Base-by-base conservation (phyloP, 1,140 invertebrate genomes). In the Micrasema minimum region DNA sequence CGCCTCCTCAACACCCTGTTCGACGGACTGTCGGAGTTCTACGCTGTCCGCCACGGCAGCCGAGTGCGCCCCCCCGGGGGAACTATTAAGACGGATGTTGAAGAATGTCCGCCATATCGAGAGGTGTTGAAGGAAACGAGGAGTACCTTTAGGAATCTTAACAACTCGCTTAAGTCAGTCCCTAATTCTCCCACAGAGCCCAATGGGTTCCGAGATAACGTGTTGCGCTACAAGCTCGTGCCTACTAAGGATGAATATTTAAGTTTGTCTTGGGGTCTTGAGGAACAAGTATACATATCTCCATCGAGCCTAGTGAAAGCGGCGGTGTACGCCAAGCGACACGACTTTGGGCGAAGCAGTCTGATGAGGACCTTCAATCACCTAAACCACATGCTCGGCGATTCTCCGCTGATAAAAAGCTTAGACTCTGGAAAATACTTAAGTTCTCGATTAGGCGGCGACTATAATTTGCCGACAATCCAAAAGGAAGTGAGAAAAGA, bases 21-120 rank as follows among this genome's bases (percentile, higher is more conserved):
- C 81, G 93, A 96, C 80, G 93, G 93, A 2, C 83, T 96, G 7
- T 94, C 93, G 69, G 93, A 95, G 79, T 89, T 94, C 74, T 96
- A 93, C 78, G 90, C 91, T 81, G 89, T 82, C 76, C 90, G 76
- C 79, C 86, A 76, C 79, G 89, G 80, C 69, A 61, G 38, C 80
- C 78, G 67, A 65, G 82, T 43, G 76, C 81, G 74, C 73, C 12
- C 43, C 12, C 75, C 71, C 82, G 78, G 76, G 80, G 70, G 76
- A 81, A 64, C 83, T 86, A n/a, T n/a, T n/a, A 72, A 75, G 65
- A 78, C 77, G 0, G 77, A 78, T 2, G n/a, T 72, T 26, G 72
- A 66, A 46, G 78, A 69, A 45, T 62, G 69, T 14, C 75, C 38
- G 6, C 72, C 73, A n/a, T 51, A 69, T 41, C 50, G 72, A 38